These are phyloP conservation scores for Brachionus koreanus DNA, from an alignment of 1,140 invertebrate species.

Conservation along the genomic window DNA sequence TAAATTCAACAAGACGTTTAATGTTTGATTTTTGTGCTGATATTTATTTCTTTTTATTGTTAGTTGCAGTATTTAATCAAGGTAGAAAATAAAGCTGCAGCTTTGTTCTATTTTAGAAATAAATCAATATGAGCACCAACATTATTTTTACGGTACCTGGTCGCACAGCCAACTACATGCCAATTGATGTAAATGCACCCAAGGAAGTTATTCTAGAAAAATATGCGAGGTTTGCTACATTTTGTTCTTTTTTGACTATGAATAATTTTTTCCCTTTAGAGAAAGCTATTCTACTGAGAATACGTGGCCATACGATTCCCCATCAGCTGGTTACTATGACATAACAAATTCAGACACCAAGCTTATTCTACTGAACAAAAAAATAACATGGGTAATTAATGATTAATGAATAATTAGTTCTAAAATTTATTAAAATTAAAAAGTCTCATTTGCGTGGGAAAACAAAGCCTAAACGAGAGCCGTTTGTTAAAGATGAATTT, in stretches of 20 bases:
- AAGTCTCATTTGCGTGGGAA: slow-evolving; percentile 30
- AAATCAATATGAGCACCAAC: slow-evolving; percentile 17
- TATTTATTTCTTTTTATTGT: slow-evolving; percentile 26
- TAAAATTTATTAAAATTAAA: not conserved
- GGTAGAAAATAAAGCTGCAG: not conserved
- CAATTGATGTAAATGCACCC: slow-evolving; percentile 14
- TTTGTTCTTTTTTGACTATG: not conserved
- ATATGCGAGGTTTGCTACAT: slow-evolving; percentile 3
- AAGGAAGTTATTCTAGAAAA: slow-evolving; percentile 16
- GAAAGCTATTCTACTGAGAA: slow-evolving; percentile 21
- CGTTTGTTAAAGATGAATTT: slow-evolving; percentile 30
- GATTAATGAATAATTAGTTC: not conserved
- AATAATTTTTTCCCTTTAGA: not conserved
- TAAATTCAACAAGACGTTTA: not conserved
- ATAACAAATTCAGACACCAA: slow-evolving; percentile 26
- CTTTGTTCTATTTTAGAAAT: not conserved
- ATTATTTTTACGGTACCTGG: slow-evolving; percentile 27
- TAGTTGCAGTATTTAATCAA: slow-evolving; percentile 11
- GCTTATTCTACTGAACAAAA: slow-evolving; percentile 9
- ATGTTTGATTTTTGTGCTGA: slow-evolving; percentile 34
- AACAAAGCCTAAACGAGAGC: slow-evolving; percentile 24
- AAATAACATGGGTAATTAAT: slow-evolving; percentile 14
- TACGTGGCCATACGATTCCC: slow-evolving; percentile 17
- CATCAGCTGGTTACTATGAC: slow-evolving; percentile 37
- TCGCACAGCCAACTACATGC: slow-evolving; percentile 28